These are phyloP conservation scores for Nomada lathburiana DNA, from an alignment of 2,888 invertebrate species.

Conservation along the genomic window DNA sequence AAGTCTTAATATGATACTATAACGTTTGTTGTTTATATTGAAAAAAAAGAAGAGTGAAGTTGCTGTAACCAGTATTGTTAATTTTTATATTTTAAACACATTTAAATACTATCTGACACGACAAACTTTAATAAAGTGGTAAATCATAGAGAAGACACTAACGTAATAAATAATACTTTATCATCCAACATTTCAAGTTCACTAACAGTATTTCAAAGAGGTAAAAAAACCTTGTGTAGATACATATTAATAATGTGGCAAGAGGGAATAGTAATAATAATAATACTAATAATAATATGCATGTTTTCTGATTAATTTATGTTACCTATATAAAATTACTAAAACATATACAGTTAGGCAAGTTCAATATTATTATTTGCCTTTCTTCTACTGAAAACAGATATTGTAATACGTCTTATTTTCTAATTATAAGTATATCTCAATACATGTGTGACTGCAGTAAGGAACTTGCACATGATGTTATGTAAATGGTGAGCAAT, in stretches of 20 bases:
- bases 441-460: conserved; percentile 65
- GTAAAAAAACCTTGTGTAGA: background rate
- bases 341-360: background rate
- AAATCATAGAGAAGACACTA: conserved; percentile 90
- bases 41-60: conserved; percentile 79
- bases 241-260: background rate
- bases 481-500: conserved; percentile 57
- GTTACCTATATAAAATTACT: conserved; percentile 7
- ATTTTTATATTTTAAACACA: conserved; percentile 89
- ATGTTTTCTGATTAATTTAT: conserved; percentile 29
- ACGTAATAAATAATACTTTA: conserved; percentile 89
- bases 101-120: conserved; percentile 90
- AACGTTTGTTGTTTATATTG: conserved; percentile 70
- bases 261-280: background rate
- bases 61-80: conserved; percentile 89
- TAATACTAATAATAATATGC: conserved; percentile 15
- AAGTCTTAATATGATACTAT: background rate
- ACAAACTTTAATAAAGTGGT: conserved; percentile 86
- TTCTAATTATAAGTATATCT: conserved; percentile 49
- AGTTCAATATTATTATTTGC: conserved; percentile 31
- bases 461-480: conserved; percentile 64
- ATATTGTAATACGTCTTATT: conserved; percentile 19
- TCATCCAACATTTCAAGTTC: conserved; percentile 89
- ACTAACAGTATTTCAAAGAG: background rate
- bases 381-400: conserved; percentile 35